Evolutionary conservation across 1,140 invertebrate genomes (phyloP).

Genomic region (Polypedilum vanderplanki): DNA sequence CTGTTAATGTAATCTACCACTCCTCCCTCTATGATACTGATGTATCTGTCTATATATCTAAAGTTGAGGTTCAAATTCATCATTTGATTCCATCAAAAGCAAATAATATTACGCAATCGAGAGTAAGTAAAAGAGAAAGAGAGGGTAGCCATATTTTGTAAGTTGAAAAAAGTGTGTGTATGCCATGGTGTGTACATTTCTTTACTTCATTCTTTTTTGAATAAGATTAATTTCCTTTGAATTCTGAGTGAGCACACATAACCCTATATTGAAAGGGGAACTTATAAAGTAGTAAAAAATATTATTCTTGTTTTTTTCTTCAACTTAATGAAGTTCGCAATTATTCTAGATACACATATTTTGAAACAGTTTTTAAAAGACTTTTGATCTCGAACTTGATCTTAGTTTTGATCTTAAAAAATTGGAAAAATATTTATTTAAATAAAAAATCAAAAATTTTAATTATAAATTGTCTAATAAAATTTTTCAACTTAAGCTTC

Average conservation of each 20-base stretch:
- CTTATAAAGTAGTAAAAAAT: too few relatives aligned
- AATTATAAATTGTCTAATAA: too few relatives aligned
- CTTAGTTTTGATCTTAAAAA: too few relatives aligned
- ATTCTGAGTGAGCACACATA: constrained; percentile 2
- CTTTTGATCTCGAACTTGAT: too few relatives aligned
- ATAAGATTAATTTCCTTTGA: constrained; percentile 10
- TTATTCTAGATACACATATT: too few relatives aligned
- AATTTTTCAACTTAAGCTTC: too few relatives aligned
- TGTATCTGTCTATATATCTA: background rate
- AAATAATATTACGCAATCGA: background rate
- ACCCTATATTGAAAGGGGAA: background rate
- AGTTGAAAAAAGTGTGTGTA: background rate
- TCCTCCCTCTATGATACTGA: background rate
- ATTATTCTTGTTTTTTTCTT: too few relatives aligned
- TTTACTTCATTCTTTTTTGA: background rate
- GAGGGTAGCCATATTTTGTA: too few relatives aligned
- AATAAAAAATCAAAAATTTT: too few relatives aligned
- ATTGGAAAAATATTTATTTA: too few relatives aligned
- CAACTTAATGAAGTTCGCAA: too few relatives aligned
- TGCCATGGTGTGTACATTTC: background rate
- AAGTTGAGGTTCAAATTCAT: background rate
- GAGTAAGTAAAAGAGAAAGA: background rate
- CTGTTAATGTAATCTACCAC: constrained; percentile 11
- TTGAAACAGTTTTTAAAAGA: too few relatives aligned
- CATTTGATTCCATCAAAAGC: constrained; percentile 17